Evolutionary conservation across 2,888 invertebrate genomes (phyloP), one percentile per base, ranked within the genome.

Genomic region (Zaprionus obscuricornis): DNA sequence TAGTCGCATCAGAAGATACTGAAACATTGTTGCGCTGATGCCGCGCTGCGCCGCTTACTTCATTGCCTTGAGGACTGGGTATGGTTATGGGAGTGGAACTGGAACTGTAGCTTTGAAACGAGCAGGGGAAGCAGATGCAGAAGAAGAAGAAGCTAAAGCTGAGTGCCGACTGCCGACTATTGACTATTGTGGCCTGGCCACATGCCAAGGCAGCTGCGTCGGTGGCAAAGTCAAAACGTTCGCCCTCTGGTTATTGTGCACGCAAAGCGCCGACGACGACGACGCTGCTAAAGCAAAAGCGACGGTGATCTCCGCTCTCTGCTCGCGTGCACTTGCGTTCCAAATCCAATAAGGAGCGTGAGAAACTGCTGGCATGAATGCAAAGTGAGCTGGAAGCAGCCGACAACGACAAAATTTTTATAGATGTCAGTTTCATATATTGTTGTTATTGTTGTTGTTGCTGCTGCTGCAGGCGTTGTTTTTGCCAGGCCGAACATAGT

Each of bases 311-410:
- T 64, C 57, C 40, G 51, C 54, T 45, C 11, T 33, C 47, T 58
- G 75, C 73, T 86, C 82, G 87, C 85, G 78, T 87, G 77, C 78
- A 83, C 74, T 86, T 85, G 85, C 78, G 82, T 63, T 78, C 76
- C 78, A 74, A 74, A 78, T 85, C 77, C 79, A 85, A 86, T 85
- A 83, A 86, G 84, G 82, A 87, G 88, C 88, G 88, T 87, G 87
- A 86, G 87, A 87, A 87, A 86, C 81, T 66, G 79, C 52, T 74
- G 67, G 69, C 77, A 59, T 63, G 70, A 77, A 79, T 79, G 78
- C 78, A 79, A 82, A 79, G 74, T 78, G 60, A 77, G 63, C 51
- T 74, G 82, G 34, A 68, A 67, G 49, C 51, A 20, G 47, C 31
- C 3, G 4, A 39, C 50, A 57, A 56, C 81, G 57, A 77, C 81